Evolutionary conservation across 2,888 invertebrate species (phyloP).

Genomic region (Drosophila nr. perissopoda): DNA sequence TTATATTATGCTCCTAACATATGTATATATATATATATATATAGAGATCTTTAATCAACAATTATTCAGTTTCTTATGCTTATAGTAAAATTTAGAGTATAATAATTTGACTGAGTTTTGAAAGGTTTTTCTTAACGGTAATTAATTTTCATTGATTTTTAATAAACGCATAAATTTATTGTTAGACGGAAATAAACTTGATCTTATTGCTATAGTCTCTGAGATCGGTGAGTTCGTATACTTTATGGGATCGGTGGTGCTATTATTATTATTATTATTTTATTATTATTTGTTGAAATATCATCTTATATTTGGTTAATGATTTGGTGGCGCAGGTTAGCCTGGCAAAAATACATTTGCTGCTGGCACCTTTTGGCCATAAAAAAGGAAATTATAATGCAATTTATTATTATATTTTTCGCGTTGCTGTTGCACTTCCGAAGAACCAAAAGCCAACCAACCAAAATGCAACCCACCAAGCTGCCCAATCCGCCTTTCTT

Average conservation of each 20-base stretch:
- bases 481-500: not conserved
- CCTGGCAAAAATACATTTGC: not conserved
- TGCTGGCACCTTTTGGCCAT: slow-evolving; percentile 13
- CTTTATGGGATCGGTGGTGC: too few species aligned
- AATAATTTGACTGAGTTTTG: too few species aligned
- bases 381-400: slow-evolving; percentile 73
- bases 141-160: not conserved
- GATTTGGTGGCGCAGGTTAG: slow-evolving; percentile 9
- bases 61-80: not conserved
- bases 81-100: not conserved
- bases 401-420: slow-evolving; percentile 67
- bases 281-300: too few species aligned
- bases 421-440: slow-evolving; percentile 28
- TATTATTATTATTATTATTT: too few species aligned
- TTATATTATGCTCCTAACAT: not conserved
- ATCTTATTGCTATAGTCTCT: too few species aligned
- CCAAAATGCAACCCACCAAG: slow-evolving; percentile 59
- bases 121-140: not conserved
- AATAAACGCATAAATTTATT: too few species aligned
- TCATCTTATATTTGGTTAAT: slow-evolving; percentile 8
- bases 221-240: too few species aligned
- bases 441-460: slow-evolving; percentile 42
- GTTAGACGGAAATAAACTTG: too few species aligned
- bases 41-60: not conserved
- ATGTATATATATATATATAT: too few species aligned